phyloP scores from a whole-genome alignment of 2,888 invertebrate genomes.

The Ectropis crepuscularia region DNA sequence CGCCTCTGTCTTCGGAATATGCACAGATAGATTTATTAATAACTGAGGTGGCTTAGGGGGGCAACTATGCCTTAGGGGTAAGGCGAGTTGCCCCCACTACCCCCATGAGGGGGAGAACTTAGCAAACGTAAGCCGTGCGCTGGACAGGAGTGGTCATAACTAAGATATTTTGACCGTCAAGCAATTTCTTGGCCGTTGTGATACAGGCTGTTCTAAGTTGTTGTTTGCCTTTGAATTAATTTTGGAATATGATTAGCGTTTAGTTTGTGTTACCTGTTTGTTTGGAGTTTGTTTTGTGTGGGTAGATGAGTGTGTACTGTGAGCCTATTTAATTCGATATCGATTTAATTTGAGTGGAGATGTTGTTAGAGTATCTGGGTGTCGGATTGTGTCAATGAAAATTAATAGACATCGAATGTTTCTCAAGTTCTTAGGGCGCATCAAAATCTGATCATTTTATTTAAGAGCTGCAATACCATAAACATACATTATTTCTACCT shows the following conservation, averaged over 20 bases:
- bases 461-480: no score
- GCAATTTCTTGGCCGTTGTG: constrained; percentile 79
- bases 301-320: constrained; percentile 31
- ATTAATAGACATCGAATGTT: no score
- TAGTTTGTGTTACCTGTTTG: constrained; percentile 37
- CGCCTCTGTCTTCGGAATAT: constrained; percentile 74
- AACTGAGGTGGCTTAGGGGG: constrained; percentile 60
- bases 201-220: constrained; percentile 70
- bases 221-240: constrained; percentile 65
- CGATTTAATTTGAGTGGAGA: no score
- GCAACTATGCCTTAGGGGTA: constrained; percentile 66
- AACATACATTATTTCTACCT: no score
- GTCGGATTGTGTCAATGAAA: no score
- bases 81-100: constrained; percentile 36
- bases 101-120: constrained; percentile 62
- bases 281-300: constrained; percentile 34
- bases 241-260: constrained; percentile 59
- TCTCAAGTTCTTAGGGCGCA: no score
- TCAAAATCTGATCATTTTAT: no score
- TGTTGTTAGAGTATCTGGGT: no score
- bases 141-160: constrained; percentile 84
- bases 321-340: neutral
- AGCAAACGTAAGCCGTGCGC: constrained; percentile 80
- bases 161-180: constrained; percentile 84
- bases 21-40: constrained; percentile 84